Evolutionary conservation across 64 coral and sea anemone genomes (phyloP).

Genomic region (Stichodactyla mertensii): DNA sequence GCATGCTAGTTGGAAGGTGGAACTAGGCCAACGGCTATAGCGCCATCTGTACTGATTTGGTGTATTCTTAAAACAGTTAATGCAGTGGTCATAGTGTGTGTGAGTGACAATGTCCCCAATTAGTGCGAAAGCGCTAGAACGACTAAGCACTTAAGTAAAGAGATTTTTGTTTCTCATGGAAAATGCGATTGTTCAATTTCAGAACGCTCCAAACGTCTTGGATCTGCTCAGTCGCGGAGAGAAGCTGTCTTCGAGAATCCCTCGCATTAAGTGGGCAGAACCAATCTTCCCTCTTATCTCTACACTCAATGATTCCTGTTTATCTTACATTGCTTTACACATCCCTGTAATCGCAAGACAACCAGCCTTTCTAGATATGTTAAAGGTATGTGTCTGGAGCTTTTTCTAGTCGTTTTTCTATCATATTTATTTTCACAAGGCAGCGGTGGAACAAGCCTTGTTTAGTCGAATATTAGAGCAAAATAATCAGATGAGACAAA

Average conservation of each 20-base stretch:
- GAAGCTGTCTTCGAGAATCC: constrained; percentile 58
- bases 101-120: too few species aligned
- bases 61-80: too few species aligned
- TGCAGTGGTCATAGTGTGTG: too few species aligned
- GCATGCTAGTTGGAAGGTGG: too few species aligned
- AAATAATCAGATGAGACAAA: too few species aligned
- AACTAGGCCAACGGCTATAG: too few species aligned
- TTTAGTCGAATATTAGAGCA: too few species aligned
- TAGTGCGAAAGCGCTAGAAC: too few species aligned
- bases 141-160: too few species aligned
- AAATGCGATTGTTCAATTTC: not conserved
- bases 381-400: constrained; percentile 40
- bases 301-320: constrained; percentile 40
- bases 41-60: not conserved
- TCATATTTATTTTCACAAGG: too few species aligned
- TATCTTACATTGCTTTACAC: constrained; percentile 35
- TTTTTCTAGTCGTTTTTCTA: too few species aligned
- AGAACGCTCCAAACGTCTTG: constrained; percentile 50
- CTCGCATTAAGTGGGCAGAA: constrained; percentile 68
- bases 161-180: not conserved
- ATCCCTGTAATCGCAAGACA: constrained; percentile 31
- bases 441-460: too few species aligned
- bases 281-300: constrained; percentile 42
- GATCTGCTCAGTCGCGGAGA: constrained; percentile 62
- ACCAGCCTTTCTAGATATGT: constrained; percentile 48